A percentile compares a stretch with the other conserved stretches of the same genome.
Evolutionary conservation across 2,797 vertebrate species (phyloP).

Genomic region (Helarctos malayanus): DNA sequence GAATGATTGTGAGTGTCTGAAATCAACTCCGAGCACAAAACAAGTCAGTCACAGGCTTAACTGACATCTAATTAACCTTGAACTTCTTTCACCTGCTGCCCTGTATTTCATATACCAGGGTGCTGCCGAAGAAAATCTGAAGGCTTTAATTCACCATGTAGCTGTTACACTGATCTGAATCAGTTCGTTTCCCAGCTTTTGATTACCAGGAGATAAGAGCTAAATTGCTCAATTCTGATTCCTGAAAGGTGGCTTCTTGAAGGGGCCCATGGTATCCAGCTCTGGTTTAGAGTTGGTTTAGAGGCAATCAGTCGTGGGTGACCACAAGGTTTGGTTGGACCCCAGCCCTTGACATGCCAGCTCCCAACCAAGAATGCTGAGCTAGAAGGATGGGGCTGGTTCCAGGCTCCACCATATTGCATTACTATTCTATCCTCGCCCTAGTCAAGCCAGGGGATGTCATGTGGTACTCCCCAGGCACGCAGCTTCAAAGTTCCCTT

Average conservation of each 20-base stretch:
- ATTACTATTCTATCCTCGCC: accelerated
- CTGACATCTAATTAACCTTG: background rate
- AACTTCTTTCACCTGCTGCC: background rate
- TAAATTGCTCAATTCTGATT: background rate
- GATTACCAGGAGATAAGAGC: background rate
- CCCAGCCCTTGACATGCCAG: background rate
- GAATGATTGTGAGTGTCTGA: slow-evolving; percentile 24
- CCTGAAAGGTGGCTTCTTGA: background rate
- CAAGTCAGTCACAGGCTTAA: background rate
- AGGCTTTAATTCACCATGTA: background rate
- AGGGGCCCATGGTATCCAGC: background rate
- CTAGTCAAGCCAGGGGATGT: background rate
- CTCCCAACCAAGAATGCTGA: background rate
- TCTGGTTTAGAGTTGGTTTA: background rate
- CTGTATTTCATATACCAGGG: background rate
- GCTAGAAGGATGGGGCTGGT: background rate
- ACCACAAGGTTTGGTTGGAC: background rate
- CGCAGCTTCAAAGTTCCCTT: background rate
- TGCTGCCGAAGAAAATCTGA: background rate
- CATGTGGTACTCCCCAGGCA: background rate
- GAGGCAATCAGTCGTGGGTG: background rate
- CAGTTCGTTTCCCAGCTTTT: background rate
- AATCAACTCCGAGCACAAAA: background rate
- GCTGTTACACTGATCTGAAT: background rate
- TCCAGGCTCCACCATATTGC: accelerated